These are phyloP conservation scores for Strigops habroptila DNA, from an alignment of 2,113 vertebrate genomes.

Conservation along the genomic window DNA sequence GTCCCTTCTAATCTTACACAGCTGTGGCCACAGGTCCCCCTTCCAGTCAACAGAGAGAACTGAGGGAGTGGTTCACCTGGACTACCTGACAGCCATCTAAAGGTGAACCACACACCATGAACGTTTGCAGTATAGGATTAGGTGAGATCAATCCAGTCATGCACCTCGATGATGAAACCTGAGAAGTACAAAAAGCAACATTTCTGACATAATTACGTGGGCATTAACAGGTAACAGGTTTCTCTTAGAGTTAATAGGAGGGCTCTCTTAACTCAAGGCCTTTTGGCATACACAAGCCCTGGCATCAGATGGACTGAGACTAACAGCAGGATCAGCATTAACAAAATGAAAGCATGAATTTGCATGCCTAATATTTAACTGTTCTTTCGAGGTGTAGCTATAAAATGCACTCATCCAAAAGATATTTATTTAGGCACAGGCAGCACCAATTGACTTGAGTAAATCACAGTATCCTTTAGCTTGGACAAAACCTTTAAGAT, in stretches of 20 bases:
- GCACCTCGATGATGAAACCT: background rate
- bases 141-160: background rate
- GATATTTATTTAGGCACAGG: background rate
- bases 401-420: background rate
- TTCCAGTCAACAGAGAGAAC: background rate
- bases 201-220: background rate
- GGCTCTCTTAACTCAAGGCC: background rate
- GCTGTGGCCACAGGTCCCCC: background rate
- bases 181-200: background rate
- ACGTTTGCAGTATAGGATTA: background rate
- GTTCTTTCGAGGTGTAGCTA: background rate
- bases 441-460: background rate
- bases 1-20: background rate
- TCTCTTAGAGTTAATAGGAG: background rate
- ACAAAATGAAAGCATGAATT: background rate
- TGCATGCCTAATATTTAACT: background rate
- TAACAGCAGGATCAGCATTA: rapidly evolving
- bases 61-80: background rate
- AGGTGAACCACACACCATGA: background rate
- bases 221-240: background rate
- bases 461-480: background rate
- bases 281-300: background rate
- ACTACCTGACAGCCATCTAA: background rate
- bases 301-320: background rate
- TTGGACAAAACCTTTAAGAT: background rate